phyloP scores from a whole-genome alignment of 2,888 invertebrate species.

The Mythimna lalbum region DNA sequence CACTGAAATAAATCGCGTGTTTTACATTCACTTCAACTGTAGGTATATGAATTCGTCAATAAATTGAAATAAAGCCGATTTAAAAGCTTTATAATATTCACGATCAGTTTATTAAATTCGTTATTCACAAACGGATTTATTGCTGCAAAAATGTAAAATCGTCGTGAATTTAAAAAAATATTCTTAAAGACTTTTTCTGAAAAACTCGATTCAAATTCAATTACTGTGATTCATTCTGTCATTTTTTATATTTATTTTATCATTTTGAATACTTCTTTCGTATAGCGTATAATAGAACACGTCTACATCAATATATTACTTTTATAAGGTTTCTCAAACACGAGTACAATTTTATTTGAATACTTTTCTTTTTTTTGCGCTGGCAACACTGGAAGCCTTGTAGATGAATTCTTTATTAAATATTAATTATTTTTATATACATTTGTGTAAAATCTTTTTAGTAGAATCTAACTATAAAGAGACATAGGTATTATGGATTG shows the following conservation, averaged over 20 bases:
- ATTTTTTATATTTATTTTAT: background rate
- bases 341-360: background rate
- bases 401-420: too few relatives aligned
- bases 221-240: background rate
- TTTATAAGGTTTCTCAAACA: background rate
- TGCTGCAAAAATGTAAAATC: slow-evolving; percentile 1
- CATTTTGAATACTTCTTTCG: background rate
- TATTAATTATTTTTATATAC: too few relatives aligned
- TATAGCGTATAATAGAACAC: background rate
- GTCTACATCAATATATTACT: background rate
- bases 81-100: slow-evolving; percentile 33
- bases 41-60: slow-evolving; percentile 21
- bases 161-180: background rate
- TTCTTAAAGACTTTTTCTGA: background rate
- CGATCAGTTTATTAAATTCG: slow-evolving; percentile 27
- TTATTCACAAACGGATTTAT: slow-evolving; percentile 7
- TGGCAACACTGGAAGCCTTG: too few relatives aligned
- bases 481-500: too few relatives aligned
- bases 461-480: too few relatives aligned
- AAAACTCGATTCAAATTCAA: slow-evolving; percentile 10
- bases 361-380: too few relatives aligned
- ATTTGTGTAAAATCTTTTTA: too few relatives aligned
- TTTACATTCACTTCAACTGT: slow-evolving; percentile 23
- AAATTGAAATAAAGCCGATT: slow-evolving; percentile 36
- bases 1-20: slow-evolving; percentile 33